These are phyloP conservation scores for Enteromius afrohamiltoni DNA, from an alignment of 2,797 vertebrate genomes.

Conservation along the genomic window DNA sequence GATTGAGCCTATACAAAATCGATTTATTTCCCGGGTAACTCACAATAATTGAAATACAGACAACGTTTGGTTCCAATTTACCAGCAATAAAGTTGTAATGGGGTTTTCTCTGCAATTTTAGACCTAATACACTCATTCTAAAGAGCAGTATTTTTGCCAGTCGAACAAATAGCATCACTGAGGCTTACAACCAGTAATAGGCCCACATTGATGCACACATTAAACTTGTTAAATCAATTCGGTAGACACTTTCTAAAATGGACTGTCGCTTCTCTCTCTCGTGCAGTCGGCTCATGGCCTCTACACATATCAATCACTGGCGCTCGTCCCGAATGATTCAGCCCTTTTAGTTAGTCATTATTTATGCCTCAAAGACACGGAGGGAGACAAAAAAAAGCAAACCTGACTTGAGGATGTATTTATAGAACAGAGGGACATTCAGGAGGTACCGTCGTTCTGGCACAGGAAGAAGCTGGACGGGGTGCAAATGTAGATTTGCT, in stretches of 20 bases:
- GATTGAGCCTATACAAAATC: constrained; percentile 89
- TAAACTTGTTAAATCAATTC: constrained; percentile 96
- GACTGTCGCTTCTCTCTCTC: constrained; percentile 83
- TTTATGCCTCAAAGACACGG: constrained; percentile 68
- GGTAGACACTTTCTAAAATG: constrained; percentile 89
- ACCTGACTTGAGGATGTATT: constrained; percentile 61
- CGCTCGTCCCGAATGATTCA: constrained; percentile 80
- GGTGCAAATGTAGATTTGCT: constrained; percentile 31
- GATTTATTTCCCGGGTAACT: constrained; percentile 95
- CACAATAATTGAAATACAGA: constrained; percentile 97
- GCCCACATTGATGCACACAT: constrained; percentile 89
- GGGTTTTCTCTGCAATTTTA: constrained; percentile 96
- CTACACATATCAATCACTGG: constrained; percentile 76
- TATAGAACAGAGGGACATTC: constrained; percentile 52
- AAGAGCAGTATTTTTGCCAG: constrained; percentile 92
- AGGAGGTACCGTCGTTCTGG: background rate
- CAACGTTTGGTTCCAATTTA: constrained; percentile 96
- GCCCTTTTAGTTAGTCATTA: constrained; percentile 82
- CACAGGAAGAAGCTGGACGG: constrained; percentile 15
- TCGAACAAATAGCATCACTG: constrained; percentile 95
- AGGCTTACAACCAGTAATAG: constrained; percentile 93
- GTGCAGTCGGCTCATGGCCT: constrained; percentile 74
- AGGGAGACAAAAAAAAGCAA: constrained; percentile 50
- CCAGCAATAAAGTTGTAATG: constrained; percentile 97
- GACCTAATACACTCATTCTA: constrained; percentile 95